phyloP scores from a whole-genome alignment of 1,140 invertebrate species.

The Megathymus violae region DNA sequence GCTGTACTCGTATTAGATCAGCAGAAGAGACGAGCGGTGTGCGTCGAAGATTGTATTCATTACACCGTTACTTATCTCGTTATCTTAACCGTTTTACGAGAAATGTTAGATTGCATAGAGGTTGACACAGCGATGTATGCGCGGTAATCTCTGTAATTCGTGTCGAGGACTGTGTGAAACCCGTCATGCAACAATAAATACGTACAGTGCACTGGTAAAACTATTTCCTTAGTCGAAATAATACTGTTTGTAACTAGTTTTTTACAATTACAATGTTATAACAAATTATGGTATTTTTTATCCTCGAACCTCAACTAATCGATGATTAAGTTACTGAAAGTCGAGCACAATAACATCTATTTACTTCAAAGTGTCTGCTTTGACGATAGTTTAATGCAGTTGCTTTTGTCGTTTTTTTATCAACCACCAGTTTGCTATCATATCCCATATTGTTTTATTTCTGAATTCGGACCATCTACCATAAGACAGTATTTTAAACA shows the following conservation, averaged over 20 bases:
- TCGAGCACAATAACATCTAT: no score
- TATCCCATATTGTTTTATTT: no score
- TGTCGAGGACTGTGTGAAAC: slow-evolving; percentile 7
- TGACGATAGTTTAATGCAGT: no score
- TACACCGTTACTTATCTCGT: slow-evolving; percentile 28
- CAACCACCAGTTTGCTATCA: no score
- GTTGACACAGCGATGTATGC: slow-evolving; percentile 4
- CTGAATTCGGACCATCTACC: no score
- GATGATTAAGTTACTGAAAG: no score
- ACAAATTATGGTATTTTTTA: no score
- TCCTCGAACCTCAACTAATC: no score
- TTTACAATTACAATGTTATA: background rate
- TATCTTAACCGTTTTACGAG: slow-evolving; percentile 19
- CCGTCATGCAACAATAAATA: slow-evolving; percentile 10
- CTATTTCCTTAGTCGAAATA: background rate
- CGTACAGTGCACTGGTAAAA: background rate
- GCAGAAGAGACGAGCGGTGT: background rate
- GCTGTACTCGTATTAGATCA: no score
- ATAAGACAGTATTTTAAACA: no score
- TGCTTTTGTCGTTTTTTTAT: no score
- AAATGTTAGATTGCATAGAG: slow-evolving; percentile 21
- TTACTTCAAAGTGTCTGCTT: no score
- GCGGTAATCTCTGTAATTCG: slow-evolving; percentile 13
- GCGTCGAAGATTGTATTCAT: slow-evolving; percentile 19
- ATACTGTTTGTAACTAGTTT: background rate